Base-by-base conservation (phyloP, 2,797 vertebrate species). In the Amazona ochrocephala region DNA sequence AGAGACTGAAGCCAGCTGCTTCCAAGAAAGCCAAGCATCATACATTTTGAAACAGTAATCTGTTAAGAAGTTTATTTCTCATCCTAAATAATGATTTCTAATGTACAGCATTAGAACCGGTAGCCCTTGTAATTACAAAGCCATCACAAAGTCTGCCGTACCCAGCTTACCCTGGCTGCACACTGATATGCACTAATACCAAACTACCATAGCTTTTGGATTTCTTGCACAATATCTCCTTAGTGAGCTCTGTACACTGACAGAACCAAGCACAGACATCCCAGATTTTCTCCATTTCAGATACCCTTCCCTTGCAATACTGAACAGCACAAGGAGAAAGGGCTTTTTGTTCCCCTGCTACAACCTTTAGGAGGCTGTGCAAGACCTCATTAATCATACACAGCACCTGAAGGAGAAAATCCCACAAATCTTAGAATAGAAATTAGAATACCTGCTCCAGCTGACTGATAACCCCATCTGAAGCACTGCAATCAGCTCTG, bases 111-210 rank as follows among this genome's bases (percentile, higher is more conserved):
- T 37, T 11, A 32, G n/a, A 39, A 37, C 5, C 4, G 53, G 89
- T 7, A 87, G 81, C 77, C 94, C 44, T 37, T 20, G 56, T 10
- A 47, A 84, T 82, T n/a, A 44, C 10, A 78, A 84, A 93, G 41
- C 65, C 80, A 62, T 77, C 27, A 26, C 5, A 22, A 41, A 61
- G 10, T 10, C 51, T 34, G 34, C 56, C 13, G 79, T 7, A 19
- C 2, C 27, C 37, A 12, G 0, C 79, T 60, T 8, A 13, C 30
- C 80, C 71, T 3, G 6, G 47, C 39, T 20, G 5, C 41, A 5
- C 1, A 2, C 26, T 10, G 32, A 10, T 8, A 11, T 0, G 10
- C 13, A 9, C 39, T 2, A 3, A 7, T 2, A 14, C 1, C 2
- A 18, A 51, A 41, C 17, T 34, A 53, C 24, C 2, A 0, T 1